Base-by-base conservation (phyloP, 2,888 invertebrate genomes). In the Zygaena filipendulae region DNA sequence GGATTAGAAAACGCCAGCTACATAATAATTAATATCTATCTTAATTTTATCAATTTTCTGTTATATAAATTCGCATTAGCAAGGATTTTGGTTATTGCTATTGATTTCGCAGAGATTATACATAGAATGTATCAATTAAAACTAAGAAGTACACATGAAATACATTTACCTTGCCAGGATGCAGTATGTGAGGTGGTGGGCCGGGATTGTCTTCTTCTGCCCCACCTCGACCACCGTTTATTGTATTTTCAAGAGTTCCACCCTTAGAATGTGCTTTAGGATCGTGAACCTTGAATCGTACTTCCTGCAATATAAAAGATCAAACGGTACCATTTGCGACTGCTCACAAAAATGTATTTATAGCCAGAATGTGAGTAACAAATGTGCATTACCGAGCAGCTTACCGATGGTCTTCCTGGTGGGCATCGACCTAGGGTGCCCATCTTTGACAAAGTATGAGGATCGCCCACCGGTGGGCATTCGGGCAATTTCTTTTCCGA, bases 281-380 rank as follows among this genome's bases (percentile, higher is more conserved):
- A 82, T 95, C 94, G 81, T 93, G 92, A 44, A 93, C 92, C 84
- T 95, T 95, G 83, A 92, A 95, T 66, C 94, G 90, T 75, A 95
- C 94, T 87, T 94, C 93, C 93, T 94, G 88, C 82, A 69, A 60
- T 31, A 21, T n/a, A n/a, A n/a, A n/a, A n/a, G n/a, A n/a, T n/a
- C n/a, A n/a, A n/a, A n/a, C n/a, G n/a, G n/a, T n/a, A n/a, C n/a
- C n/a, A n/a, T n/a, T n/a, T n/a, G n/a, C n/a, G n/a, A n/a, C n/a
- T n/a, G n/a, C 24, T 27, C 32, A 26, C 13, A 27, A 31, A n/a
- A n/a, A n/a, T n/a, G n/a, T n/a, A n/a, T n/a, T n/a, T n/a, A n/a
- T n/a, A n/a, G n/a, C n/a, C n/a, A n/a, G n/a, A n/a, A n/a, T n/a
- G n/a, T n/a, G n/a, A n/a, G n/a, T 25, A 21, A 25, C 9, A 14